phyloP scores from a whole-genome alignment of 1,140 invertebrate genomes.

The Lethocerus indicus region DNA sequence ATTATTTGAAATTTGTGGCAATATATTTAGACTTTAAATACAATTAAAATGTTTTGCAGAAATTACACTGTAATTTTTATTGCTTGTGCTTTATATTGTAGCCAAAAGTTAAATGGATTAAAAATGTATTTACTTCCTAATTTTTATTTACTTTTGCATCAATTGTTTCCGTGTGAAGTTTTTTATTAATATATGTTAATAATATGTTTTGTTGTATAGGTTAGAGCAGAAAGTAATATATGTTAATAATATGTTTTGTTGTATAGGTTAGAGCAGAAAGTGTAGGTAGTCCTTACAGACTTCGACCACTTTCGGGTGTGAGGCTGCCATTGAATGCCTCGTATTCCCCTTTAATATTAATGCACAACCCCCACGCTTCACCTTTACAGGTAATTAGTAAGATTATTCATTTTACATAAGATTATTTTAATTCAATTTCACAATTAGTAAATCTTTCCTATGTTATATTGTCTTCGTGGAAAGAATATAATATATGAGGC shows the following conservation, averaged over 20 bases:
- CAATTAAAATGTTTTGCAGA: too few species aligned
- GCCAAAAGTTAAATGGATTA: too few species aligned
- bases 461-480: neutral
- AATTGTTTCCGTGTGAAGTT: too few species aligned
- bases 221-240: conserved; percentile 67
- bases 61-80: too few species aligned
- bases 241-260: too few species aligned
- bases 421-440: neutral
- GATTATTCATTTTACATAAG: conserved; percentile 5
- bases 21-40: too few species aligned
- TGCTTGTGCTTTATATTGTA: too few species aligned
- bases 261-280: conserved; percentile 62
- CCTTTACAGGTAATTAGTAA: conserved; percentile 59
- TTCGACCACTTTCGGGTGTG: conserved; percentile 75
- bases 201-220: conserved; percentile 36
- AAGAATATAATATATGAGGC: neutral
- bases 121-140: too few species aligned
- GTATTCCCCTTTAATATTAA: conserved; percentile 73
- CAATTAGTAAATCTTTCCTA: too few species aligned
- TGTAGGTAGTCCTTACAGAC: conserved; percentile 69
- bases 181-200: too few species aligned
- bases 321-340: conserved; percentile 83
- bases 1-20: too few species aligned
- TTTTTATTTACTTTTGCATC: too few species aligned
- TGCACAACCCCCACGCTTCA: conserved; percentile 84